These are phyloP conservation scores for Channa maculata DNA, from an alignment of 2,113 vertebrate genomes.

Conservation along the genomic window DNA sequence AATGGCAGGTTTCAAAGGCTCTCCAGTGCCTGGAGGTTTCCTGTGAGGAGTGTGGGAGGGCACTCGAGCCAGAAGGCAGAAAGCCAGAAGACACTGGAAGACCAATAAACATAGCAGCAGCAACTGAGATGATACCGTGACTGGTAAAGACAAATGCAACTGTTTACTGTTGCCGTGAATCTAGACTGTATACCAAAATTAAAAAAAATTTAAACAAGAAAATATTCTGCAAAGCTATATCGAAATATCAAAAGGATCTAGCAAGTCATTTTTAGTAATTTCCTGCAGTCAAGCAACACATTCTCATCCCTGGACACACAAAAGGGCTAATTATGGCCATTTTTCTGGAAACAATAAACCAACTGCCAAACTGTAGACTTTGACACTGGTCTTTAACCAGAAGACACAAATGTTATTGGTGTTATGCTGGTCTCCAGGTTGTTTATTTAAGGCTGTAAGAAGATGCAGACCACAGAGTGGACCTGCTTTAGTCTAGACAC, in stretches of 20 bases:
- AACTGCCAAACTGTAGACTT: not conserved
- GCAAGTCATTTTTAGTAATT: no score
- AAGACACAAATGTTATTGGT: not conserved
- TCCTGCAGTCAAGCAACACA: no score
- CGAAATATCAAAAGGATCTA: not conserved
- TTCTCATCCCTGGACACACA: no score
- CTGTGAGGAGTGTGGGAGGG: slow-evolving; percentile 35
- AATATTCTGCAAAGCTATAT: not conserved
- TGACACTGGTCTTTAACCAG: not conserved
- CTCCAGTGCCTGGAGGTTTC: slow-evolving; percentile 46
- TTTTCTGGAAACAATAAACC: not conserved
- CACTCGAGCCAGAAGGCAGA: slow-evolving; percentile 13
- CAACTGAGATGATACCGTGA: not conserved
- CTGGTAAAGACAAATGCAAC: not conserved
- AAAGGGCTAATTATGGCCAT: no score
- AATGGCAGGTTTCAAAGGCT: slow-evolving; percentile 59
- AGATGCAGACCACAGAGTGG: not conserved
- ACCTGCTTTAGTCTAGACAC: not conserved
- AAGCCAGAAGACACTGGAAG: slow-evolving; percentile 18
- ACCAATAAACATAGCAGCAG: not conserved
- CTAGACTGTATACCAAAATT: not conserved
- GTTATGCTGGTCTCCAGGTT: not conserved
- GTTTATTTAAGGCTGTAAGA: not conserved
- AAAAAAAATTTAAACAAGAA: no score
- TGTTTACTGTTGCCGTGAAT: not conserved